These are phyloP conservation scores for Rhinolophus sinicus DNA, from an alignment of 2,113 vertebrate genomes.

Conservation along the genomic window DNA sequence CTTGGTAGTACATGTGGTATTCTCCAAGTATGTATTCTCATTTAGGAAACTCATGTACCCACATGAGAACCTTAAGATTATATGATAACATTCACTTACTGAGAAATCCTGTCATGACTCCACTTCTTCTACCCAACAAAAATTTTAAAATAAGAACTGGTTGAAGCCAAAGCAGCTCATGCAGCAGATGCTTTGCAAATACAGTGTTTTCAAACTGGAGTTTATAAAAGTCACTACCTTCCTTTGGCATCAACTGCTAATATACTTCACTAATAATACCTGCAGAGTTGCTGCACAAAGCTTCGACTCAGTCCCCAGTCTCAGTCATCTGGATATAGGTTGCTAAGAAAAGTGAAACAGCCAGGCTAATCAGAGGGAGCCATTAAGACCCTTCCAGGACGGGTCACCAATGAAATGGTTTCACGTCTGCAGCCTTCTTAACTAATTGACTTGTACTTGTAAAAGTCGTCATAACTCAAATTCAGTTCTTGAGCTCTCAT, in stretches of 20 bases:
- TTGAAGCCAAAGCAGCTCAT: background rate
- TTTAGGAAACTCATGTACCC: background rate
- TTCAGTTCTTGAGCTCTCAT: conserved; percentile 38
- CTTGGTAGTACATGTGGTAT: background rate
- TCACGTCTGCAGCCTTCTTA: background rate
- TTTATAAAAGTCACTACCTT: background rate
- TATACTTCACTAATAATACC: background rate
- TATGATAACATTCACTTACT: background rate
- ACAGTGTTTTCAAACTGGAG: background rate
- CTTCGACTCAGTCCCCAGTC: background rate
- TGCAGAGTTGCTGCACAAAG: background rate
- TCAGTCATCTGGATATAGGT: background rate
- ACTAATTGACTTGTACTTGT: conserved; percentile 52
- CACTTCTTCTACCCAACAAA: background rate
- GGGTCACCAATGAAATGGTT: background rate
- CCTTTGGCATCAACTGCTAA: background rate
- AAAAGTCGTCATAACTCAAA: conserved; percentile 56
- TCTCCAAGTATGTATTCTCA: background rate
- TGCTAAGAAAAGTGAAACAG: background rate
- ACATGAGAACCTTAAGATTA: background rate
- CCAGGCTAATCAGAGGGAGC: background rate
- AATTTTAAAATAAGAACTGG: background rate
- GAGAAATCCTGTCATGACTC: background rate
- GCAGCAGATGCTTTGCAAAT: background rate
- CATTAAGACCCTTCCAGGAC: background rate